Conservation (phyloP, 2,888 invertebrate genomes). For the Epiblema foenella region DNA sequence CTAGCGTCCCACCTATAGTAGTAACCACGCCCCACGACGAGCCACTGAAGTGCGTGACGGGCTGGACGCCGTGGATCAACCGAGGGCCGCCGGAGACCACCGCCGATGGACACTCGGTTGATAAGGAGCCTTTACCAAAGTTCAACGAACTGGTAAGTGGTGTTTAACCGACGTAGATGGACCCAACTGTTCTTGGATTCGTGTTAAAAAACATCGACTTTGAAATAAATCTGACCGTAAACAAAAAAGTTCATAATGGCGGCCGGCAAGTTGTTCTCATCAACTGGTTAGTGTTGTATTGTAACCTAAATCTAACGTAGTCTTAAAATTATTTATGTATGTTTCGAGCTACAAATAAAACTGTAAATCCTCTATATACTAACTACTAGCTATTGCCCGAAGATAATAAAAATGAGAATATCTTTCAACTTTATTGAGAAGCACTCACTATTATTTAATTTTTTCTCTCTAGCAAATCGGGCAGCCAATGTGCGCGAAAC, state of each 20-base stretch:
- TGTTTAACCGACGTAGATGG: not conserved
- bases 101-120: conserved; percentile 60
- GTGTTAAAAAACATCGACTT: no score
- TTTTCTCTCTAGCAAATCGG: conserved; percentile 63
- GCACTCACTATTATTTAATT: conserved; percentile 9
- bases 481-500: conserved; percentile 84
- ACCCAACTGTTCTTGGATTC: no score
- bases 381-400: no score
- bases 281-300: no score
- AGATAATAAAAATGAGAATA: no score
- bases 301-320: no score
- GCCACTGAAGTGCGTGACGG: conserved; percentile 84
- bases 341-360: no score
- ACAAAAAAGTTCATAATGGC: no score
- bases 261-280: not conserved
- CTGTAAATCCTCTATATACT: no score
- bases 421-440: no score
- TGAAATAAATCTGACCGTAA: no score
- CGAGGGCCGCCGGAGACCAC: conserved; percentile 73
- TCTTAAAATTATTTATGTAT: no score
- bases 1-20: conserved; percentile 46
- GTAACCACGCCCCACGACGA: conserved; percentile 67
- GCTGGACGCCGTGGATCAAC: conserved; percentile 94
- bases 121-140: conserved; percentile 85
- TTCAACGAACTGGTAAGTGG: conserved; percentile 79